Conservation (phyloP, 2,888 invertebrate species). For the Ceraclea dissimilis region DNA sequence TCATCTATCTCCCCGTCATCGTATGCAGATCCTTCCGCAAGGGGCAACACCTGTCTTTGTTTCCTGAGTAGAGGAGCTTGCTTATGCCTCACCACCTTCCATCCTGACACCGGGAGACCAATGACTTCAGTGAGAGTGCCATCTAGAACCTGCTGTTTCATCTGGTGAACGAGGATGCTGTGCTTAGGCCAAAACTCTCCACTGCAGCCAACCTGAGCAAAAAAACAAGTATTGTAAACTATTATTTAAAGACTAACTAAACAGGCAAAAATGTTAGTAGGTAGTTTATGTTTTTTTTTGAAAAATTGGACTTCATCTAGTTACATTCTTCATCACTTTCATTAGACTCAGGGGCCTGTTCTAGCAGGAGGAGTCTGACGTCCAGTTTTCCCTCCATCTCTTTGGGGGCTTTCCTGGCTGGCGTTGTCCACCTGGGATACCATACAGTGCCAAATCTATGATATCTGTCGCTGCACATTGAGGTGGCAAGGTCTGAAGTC, state of each 20-base stretch:
- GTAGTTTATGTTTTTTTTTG: no score
- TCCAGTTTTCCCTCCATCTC: no score
- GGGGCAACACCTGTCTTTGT: slow-evolving; percentile 10
- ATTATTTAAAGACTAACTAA: not conserved
- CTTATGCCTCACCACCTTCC: slow-evolving; percentile 50
- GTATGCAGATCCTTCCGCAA: slow-evolving; percentile 20
- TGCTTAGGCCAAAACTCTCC: slow-evolving; percentile 61
- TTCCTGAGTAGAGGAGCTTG: slow-evolving; percentile 25
- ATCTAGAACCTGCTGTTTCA: slow-evolving; percentile 62
- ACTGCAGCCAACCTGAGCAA: slow-evolving; percentile 63
- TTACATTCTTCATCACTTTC: no score
- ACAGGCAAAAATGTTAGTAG: not conserved
- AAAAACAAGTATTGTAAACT: slow-evolving; percentile 16
- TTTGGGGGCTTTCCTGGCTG: no score
- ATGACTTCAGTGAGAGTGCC: slow-evolving; percentile 64
- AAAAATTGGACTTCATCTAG: no score
- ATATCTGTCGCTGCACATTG: no score
- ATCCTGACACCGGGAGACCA: slow-evolving; percentile 62
- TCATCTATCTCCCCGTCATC: slow-evolving; percentile 30
- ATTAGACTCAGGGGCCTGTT: no score
- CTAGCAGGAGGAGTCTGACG: no score
- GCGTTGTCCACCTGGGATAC: no score
- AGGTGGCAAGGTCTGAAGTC: no score
- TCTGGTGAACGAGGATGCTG: slow-evolving; percentile 55
- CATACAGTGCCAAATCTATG: no score